A percentile compares a stretch with the other conserved stretches of the same genome.
Conservation (phyloP, 2,888 invertebrate genomes). For the Pristionchus maxplancki region DNA sequence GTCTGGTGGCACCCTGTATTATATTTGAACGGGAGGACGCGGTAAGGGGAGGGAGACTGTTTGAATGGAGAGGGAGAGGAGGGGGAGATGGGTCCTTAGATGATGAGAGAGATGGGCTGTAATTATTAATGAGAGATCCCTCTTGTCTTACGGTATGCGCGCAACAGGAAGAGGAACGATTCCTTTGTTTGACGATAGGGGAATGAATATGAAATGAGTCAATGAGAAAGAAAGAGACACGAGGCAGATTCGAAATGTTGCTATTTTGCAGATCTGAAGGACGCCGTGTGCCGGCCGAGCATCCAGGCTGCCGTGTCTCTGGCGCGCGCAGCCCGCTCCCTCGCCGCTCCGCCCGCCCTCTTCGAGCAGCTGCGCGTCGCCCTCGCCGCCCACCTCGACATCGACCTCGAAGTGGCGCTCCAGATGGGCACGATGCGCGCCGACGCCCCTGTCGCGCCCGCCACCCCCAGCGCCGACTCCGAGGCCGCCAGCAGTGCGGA, state of each 20-base stretch:
- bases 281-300: slow-evolving; percentile 6
- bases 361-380: neutral
- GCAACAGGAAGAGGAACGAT: neutral
- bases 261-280: slow-evolving; percentile 33
- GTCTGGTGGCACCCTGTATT: slow-evolving; percentile 27
- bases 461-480: neutral
- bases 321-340: neutral
- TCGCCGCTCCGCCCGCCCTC: neutral
- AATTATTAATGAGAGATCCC: slow-evolving; percentile 37
- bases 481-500: neutral
- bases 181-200: neutral
- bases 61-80: neutral
- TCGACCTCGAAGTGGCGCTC: slow-evolving; percentile 40
- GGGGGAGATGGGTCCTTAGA: slow-evolving; percentile 1
- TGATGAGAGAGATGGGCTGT: slow-evolving; percentile 32
- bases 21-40: slow-evolving; percentile 40
- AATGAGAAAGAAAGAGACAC: neutral
- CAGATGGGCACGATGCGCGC: neutral
- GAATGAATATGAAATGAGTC: slow-evolving; percentile 38
- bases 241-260: slow-evolving; percentile 8
- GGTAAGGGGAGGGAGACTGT: neutral
- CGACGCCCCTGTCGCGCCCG: neutral
- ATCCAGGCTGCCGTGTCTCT: slow-evolving; percentile 37
- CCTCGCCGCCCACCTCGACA: slow-evolving; percentile 18
- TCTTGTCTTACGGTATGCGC: slow-evolving; percentile 38